Percentiles rank a stretch among this genome's conserved stretches.
Evolutionary conservation across 2,888 invertebrate species (phyloP).

Genomic region (Anarsia innoxiella): DNA sequence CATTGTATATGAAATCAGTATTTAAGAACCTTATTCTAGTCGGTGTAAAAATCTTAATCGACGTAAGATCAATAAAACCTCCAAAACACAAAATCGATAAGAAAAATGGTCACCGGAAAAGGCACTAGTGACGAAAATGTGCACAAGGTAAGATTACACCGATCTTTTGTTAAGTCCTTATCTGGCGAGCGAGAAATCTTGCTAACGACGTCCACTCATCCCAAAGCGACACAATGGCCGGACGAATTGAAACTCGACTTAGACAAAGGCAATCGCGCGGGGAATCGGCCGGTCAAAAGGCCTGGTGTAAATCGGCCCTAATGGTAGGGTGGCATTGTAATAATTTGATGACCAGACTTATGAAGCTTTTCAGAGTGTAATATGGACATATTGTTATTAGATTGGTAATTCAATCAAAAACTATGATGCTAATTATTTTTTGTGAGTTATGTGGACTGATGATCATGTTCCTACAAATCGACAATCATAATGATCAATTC

Average conservation of each 20-base stretch:
- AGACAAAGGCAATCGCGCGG: conserved; percentile 58
- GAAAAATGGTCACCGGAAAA: not conserved
- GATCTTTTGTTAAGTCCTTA: conserved; percentile 61
- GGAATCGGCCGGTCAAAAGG: conserved; percentile 43
- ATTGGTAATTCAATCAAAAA: too few species aligned
- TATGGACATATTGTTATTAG: too few species aligned
- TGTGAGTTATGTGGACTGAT: too few species aligned
- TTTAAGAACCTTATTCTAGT: too few species aligned
- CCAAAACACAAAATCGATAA: not conserved
- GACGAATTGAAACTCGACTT: conserved; percentile 65
- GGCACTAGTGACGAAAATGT: conserved; percentile 32
- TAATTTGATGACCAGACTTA: conserved; percentile 17
- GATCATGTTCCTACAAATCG: too few species aligned
- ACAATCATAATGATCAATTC: too few species aligned
- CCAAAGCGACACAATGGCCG: conserved; percentile 54
- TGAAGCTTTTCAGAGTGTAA: too few species aligned
- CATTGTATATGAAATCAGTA: too few species aligned
- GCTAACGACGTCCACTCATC: conserved; percentile 71
- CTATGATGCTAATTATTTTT: too few species aligned
- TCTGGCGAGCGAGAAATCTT: conserved; percentile 49
- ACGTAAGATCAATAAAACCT: too few species aligned
- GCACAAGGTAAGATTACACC: conserved; percentile 53
- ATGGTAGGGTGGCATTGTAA: conserved; percentile 32
- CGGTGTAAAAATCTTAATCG: too few species aligned
- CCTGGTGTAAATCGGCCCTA: conserved; percentile 48